These are phyloP conservation scores for Gadus chalcogrammus DNA, from an alignment of 2,113 vertebrate species.

Conservation along the genomic window DNA sequence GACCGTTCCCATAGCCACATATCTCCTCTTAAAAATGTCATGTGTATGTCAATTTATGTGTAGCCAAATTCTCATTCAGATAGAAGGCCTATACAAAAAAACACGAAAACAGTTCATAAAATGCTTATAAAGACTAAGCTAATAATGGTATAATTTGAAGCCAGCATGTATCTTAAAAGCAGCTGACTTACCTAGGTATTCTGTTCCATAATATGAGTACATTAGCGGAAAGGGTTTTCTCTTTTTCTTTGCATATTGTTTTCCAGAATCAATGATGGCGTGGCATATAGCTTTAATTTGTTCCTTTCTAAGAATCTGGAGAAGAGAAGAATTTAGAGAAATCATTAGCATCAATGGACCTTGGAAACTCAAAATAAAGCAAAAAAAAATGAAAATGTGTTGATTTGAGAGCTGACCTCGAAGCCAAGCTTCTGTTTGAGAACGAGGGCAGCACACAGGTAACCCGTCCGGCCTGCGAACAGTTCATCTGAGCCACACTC, in stretches of 20 bases:
- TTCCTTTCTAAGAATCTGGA: constrained; percentile 80
- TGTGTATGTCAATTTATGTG: too few relatives aligned
- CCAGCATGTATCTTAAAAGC: background rate
- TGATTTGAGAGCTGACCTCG: constrained; percentile 72
- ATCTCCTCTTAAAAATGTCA: too few relatives aligned
- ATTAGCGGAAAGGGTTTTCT: constrained; percentile 85
- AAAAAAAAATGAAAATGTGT: too few relatives aligned
- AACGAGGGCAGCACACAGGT: constrained; percentile 84
- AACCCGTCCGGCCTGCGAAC: constrained; percentile 85
- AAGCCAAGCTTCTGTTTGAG: constrained; percentile 84
- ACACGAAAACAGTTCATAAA: too few relatives aligned
- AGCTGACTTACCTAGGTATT: constrained; percentile 82
- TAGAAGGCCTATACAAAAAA: too few relatives aligned
- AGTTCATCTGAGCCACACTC: constrained; percentile 89
- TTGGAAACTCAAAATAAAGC: background rate
- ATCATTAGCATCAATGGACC: background rate
- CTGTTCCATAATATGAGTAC: constrained; percentile 88
- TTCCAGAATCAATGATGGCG: constrained; percentile 86
- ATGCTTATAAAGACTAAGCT: background rate
- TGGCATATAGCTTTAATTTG: constrained; percentile 86
- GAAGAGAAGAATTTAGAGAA: constrained; percentile 6
- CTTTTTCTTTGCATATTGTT: constrained; percentile 83
- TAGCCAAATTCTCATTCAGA: too few relatives aligned
- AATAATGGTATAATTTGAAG: background rate
- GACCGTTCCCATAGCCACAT: background rate